Percentiles rank a stretch among this genome's conserved stretches.
phyloP scores from a whole-genome alignment of 2,113 vertebrate genomes.

The Toxotes chatareus region DNA sequence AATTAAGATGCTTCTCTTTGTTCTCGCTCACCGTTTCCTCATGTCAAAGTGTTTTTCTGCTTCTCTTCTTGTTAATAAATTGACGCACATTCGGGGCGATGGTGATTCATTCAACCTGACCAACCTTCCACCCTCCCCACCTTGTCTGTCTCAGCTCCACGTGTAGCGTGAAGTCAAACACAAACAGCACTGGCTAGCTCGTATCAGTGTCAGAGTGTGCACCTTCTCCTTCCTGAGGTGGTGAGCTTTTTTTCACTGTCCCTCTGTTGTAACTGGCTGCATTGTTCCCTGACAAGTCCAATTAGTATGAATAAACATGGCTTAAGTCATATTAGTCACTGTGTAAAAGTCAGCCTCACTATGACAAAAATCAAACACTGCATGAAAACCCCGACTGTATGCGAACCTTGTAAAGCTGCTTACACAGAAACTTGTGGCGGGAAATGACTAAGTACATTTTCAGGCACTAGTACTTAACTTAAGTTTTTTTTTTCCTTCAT shows the following conservation, averaged over 20 bases:
- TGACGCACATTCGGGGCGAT: slow-evolving; percentile 56
- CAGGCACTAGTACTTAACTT: neutral
- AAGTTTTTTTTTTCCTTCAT: neutral
- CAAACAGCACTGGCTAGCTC: slow-evolving; percentile 12
- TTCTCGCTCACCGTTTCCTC: neutral
- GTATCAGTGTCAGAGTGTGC: slow-evolving; percentile 14
- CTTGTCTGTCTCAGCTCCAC: slow-evolving; percentile 5
- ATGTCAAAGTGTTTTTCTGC: neutral
- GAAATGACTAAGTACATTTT: neutral
- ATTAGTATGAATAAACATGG: slow-evolving; percentile 30
- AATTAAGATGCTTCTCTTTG: neutral
- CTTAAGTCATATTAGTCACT: slow-evolving; percentile 24
- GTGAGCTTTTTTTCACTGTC: slow-evolving; percentile 28
- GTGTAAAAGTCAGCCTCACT: neutral
- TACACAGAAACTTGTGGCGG: neutral
- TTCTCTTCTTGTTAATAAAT: neutral
- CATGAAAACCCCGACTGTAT: slow-evolving; percentile 6
- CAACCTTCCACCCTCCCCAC: neutral
- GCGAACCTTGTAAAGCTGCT: neutral
- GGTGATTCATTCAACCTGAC: slow-evolving; percentile 52
- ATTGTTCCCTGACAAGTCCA: slow-evolving; percentile 33
- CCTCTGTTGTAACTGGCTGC: neutral
- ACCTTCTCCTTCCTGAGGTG: slow-evolving; percentile 14
- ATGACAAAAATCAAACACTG: slow-evolving; percentile 10
- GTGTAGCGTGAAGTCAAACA: slow-evolving; percentile 34